Base-by-base conservation (phyloP, 2,888 invertebrate genomes). In the Protodeltote pygarga region DNA sequence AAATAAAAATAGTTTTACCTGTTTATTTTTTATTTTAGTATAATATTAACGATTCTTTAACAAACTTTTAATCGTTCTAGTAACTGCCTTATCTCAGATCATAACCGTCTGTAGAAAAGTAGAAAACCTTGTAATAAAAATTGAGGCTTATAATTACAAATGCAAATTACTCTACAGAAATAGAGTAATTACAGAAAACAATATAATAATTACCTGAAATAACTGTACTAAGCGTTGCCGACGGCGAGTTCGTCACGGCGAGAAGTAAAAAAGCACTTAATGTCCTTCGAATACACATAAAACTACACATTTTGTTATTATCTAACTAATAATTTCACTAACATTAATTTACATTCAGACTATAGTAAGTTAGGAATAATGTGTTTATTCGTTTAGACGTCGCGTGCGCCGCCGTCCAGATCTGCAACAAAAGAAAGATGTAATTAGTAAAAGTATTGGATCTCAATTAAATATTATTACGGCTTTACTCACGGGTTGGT, bases 281-380 rank as follows among this genome's bases (percentile, higher is more conserved):
- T 63, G 85, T 85, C 73, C 77, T 83, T 59, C 76, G 73, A 48
- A 76, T 62, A 71, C 79, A 79, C 77, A 75, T 75, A 71, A 76
- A 79, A 74, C 77, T 77, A 78, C 72, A 79, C 90, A 91, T 90
- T 81, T 78, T 82, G 84, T 80, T 69, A 73, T 77, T 77, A 71
- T 81, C 79, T 81, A 80, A 65, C 79, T 81, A 79, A 71, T 67
- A 75, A 52, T 72, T 76, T 49, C 58, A 65, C 65, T 68, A 68
- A 69, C 69, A 67, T 74, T 73, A 71, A 27, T 47, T 53, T 47
- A 72, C 63, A 73, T 61, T 60, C 57, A 46, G 44, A 71, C 69
- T 72, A 73, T 52, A 46, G 53, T 50, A 65, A 37, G 27, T 33
- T 19, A 23, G 66, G 74, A 69, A 40, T 60, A 53, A 49, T 53